Base-by-base conservation (phyloP, 2,888 invertebrate species). In the Beris morrisii region DNA sequence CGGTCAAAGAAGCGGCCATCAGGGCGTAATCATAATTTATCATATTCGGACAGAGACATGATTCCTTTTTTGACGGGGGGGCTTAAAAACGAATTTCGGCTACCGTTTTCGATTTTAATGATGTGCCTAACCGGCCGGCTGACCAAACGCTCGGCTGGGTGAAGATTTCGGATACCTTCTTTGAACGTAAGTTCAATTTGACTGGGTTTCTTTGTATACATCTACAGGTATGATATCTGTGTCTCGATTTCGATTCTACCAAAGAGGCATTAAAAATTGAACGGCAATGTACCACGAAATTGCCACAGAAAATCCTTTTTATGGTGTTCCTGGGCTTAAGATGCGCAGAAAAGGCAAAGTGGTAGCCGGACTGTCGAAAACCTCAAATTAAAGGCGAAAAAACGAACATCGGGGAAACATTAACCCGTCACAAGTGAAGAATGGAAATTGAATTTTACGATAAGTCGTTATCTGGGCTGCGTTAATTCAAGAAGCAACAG, bases 41-140 rank as follows among this genome's bases (percentile, higher is more conserved):
- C 61, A 61, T 52, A 61, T 52, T 4, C 52, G 45, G 43, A 50
- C 61, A 52, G 50, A 32, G 38, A 38, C 52, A 28, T 46, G 61
- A 50, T 50, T 38, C n/a, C 46, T 30, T 12, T 53, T 61, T 38
- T 15, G 38, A 22, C n/a, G 15, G 15, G 31, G 5, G 32, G 43
- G 4, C 61, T 61, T 32, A 31, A 50, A 11, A 50, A 13, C 38
- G 38, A 22, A 61, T 50, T 45, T 46, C 11, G 43, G 61, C 61
- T 61, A 61, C 61, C 61, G 61, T 52, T 61, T 56, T 61, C 61
- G 52, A 61, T 61, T 38, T 61, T 52, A 38, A 61, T 61, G 61
- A 50, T 52, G 31, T 38, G 22, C 61, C 11, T 9, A 46, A 46
- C n/a, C 22, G 58, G 9, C 13, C 11, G 22, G 28, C 30, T 54